Base-by-base conservation (phyloP, 1,140 invertebrate species). In the Rhagoletis zephyria region DNA sequence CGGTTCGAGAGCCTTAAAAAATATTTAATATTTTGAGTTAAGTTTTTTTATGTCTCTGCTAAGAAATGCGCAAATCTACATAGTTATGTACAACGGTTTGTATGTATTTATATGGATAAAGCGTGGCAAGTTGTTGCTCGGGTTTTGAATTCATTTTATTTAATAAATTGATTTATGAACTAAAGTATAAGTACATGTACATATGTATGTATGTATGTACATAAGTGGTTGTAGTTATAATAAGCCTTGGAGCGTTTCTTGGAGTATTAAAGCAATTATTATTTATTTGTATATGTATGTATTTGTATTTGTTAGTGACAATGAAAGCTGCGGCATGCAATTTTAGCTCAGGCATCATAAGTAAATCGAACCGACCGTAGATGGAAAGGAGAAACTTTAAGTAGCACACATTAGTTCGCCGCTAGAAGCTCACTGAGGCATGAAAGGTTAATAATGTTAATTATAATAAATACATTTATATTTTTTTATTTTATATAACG, bases 1-100 rank as follows among this genome's bases (percentile, higher is more conserved):
- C 51, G 96, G 95, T 90, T 96, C 95, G 48, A 95, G 94, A 87
- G 94, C 94, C 97, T 97, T 93, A 4, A 94, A 94, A 88, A 88
- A 16, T 51, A 60, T 14, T 16, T 16, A 45, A 4, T 30, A 60
- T 56, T 77, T 40, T 60, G 2, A 74, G 45, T 67, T 64, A 48
- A 86, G 19, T 48, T 51, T 0, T 87, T 51, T 2, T n/a, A 7
- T 56, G 67, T 65, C 1, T 67, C 42, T 9, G 12, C 30, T 30
- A 48, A 86, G 7, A 59, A 19, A 51, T 2, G 64, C 4, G 51
- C 19, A 45, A 87, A 86, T n/a, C 6, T 42, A n/a, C n/a, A n/a
- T n/a, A 65, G 30, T 6, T 45, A 51, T 45, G 48, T 86, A 9
- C 42, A 48, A 40, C 16, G 61, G 51, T 61, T 61, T 16, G 12